These are phyloP conservation scores for Oxycera nigricornis DNA, from an alignment of 2,888 invertebrate genomes.

Conservation along the genomic window DNA sequence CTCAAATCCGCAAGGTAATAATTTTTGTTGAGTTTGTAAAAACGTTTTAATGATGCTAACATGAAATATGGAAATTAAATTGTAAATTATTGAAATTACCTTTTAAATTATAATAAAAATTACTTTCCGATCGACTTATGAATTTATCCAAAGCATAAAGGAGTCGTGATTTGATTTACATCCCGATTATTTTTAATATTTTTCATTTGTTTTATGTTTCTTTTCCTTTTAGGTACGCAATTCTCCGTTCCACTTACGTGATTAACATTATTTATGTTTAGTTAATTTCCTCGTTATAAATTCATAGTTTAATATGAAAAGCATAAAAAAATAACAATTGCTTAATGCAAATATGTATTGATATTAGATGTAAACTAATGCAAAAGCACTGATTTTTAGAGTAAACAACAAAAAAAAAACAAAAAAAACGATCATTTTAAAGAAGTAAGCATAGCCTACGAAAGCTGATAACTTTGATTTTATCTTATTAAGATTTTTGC, in stretches of 20 bases:
- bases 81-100: neutral
- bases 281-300: neutral
- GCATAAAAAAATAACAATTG: neutral
- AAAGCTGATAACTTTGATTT: too few relatives aligned
- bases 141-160: neutral
- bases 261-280: neutral
- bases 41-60: neutral
- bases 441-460: too few relatives aligned
- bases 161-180: too few relatives aligned
- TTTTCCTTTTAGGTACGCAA: constrained; percentile 13
- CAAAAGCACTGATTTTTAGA: neutral
- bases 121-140: neutral
- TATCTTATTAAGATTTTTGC: too few relatives aligned
- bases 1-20: constrained; percentile 24
- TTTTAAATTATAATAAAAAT: neutral
- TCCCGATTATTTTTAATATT: too few relatives aligned
- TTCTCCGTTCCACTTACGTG: constrained; percentile 12
- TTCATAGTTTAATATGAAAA: neutral
- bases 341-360: neutral
- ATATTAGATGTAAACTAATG: neutral
- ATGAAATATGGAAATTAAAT: neutral
- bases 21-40: neutral
- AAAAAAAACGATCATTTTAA: too few relatives aligned
- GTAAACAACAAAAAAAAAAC: neutral
- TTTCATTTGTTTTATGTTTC: neutral